Percentiles rank a stretch among this genome's conserved stretches.
These are phyloP conservation scores for Potorous gilbertii DNA, from an alignment of 2,797 vertebrate species.

Conservation along the genomic window DNA sequence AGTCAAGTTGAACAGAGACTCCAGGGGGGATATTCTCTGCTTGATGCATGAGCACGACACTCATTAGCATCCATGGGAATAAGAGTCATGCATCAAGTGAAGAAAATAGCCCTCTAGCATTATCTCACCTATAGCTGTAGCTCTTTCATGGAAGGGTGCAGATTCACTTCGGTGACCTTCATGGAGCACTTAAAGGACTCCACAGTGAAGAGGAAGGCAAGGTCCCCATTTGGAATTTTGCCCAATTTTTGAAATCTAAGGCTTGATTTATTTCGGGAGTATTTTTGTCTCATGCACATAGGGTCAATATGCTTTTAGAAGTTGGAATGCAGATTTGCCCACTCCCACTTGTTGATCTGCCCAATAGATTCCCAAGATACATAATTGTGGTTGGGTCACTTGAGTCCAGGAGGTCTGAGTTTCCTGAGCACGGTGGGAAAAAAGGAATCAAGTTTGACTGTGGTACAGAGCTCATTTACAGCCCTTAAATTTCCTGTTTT, in stretches of 20 bases:
- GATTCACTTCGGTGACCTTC: neutral
- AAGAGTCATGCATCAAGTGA: neutral
- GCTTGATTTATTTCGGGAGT: neutral
- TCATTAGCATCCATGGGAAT: neutral
- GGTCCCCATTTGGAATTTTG: constrained; percentile 5
- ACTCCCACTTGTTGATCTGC: constrained; percentile 45
- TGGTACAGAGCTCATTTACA: constrained; percentile 67
- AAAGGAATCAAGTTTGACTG: constrained; percentile 59
- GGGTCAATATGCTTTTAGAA: constrained; percentile 54
- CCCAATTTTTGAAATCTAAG: neutral
- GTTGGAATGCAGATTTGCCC: constrained; percentile 44
- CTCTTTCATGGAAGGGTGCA: constrained; percentile 11
- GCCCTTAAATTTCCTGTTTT: constrained; percentile 73
- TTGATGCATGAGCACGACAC: neutral
- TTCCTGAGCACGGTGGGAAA: constrained; percentile 64
- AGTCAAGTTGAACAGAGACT: neutral
- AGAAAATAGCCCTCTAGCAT: neutral
- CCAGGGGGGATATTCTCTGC: neutral
- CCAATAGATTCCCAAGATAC: constrained; percentile 64
- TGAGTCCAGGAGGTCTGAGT: neutral
- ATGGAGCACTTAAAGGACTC: neutral
- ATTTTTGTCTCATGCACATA: neutral
- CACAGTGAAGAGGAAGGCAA: neutral
- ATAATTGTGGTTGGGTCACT: constrained; percentile 66
- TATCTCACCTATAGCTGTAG: constrained; percentile 2